Percentiles rank a stretch among this genome's conserved stretches.
Conservation (phyloP, 2,888 invertebrate species). For the Drosophila infuscata region DNA sequence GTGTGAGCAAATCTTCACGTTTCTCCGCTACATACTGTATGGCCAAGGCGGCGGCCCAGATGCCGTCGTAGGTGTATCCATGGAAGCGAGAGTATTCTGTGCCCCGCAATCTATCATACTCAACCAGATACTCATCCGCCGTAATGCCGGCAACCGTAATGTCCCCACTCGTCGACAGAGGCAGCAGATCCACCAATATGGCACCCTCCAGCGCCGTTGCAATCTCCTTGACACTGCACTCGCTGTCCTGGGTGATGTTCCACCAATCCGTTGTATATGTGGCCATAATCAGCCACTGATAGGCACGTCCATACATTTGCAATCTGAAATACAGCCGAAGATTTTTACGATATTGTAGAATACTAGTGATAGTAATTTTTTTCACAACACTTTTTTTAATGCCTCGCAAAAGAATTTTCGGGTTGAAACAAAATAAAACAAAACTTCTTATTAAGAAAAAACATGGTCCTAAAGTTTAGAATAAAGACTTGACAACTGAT, state of each 20-base stretch:
- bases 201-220: slow-evolving; percentile 93
- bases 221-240: slow-evolving; percentile 91
- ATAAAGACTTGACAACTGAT: no score
- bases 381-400: slow-evolving; percentile 86
- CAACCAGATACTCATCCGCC: slow-evolving; percentile 93
- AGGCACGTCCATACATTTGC: slow-evolving; percentile 95
- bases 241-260: slow-evolving; percentile 87
- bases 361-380: background rate
- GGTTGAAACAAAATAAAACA: slow-evolving; percentile 78
- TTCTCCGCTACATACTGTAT: slow-evolving; percentile 95
- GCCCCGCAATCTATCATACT: slow-evolving; percentile 93
- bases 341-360: background rate
- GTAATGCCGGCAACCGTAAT: slow-evolving; percentile 96
- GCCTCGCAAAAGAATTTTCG: slow-evolving; percentile 95
- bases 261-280: slow-evolving; percentile 93
- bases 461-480: no score
- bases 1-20: slow-evolving; percentile 91
- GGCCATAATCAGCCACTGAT: slow-evolving; percentile 98
- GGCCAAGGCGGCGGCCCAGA: slow-evolving; percentile 98
- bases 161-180: slow-evolving; percentile 93
- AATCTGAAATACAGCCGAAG: slow-evolving; percentile 85
- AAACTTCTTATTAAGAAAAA: no score
- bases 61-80: slow-evolving; percentile 98
- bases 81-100: slow-evolving; percentile 96
- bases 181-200: slow-evolving; percentile 94